Percentiles rank a stretch among this genome's conserved stretches.
Conservation (phyloP, 2,797 vertebrate species). For the Neoniphon sammara region DNA sequence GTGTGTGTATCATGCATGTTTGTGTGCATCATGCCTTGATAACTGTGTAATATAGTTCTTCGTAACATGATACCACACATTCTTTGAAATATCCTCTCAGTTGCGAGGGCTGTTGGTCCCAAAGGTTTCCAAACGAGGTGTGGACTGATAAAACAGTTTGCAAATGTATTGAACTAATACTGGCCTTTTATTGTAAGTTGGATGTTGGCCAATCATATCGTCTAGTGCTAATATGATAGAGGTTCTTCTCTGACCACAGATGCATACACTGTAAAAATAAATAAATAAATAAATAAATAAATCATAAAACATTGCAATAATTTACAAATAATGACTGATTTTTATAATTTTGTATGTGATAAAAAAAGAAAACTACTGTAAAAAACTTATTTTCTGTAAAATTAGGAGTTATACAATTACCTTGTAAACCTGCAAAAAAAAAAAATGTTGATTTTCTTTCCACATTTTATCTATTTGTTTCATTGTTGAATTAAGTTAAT, state of each 20-base stretch:
- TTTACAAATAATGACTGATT: too few relatives aligned
- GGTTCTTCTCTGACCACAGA: constrained; percentile 4
- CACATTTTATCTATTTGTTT: background rate
- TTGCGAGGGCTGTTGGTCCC: background rate
- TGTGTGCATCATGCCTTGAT: constrained; percentile 3
- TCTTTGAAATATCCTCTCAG: constrained; percentile 4
- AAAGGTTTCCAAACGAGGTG: background rate
- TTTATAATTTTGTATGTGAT: too few relatives aligned
- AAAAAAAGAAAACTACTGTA: too few relatives aligned
- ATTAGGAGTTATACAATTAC: constrained; percentile 22
- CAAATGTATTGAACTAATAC: background rate
- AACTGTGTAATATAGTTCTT: background rate
- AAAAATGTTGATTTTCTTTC: constrained; percentile 25
- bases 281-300: too few relatives aligned
- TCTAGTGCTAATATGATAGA: background rate
- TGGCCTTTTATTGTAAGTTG: background rate
- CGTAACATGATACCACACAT: background rate
- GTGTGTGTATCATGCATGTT: constrained; percentile 10
- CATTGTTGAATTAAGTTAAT: too few relatives aligned
- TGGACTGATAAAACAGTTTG: constrained; percentile 11
- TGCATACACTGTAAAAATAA: background rate
- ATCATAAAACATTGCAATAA: too few relatives aligned
- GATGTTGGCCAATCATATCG: constrained; percentile 12
- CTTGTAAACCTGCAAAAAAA: constrained; percentile 7
- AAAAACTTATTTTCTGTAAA: too few relatives aligned